Conservation (phyloP, 2,888 invertebrate genomes). For the Ametastegia equiseti region DNA sequence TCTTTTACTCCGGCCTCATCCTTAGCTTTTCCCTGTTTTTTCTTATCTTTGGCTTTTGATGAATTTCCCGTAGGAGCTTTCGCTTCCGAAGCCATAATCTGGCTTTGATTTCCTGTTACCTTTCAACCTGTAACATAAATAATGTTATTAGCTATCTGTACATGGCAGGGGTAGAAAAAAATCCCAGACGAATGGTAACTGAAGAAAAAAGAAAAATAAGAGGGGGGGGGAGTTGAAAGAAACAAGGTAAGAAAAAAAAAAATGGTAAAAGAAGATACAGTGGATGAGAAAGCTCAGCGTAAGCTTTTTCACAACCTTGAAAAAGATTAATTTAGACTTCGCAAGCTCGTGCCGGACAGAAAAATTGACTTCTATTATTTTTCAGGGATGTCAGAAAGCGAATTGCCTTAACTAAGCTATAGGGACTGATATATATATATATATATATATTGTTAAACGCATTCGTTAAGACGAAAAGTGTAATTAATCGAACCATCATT, state of each 20-base stretch:
- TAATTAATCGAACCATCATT: too few species aligned
- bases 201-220: not conserved
- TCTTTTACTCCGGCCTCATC: not conserved
- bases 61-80: not conserved
- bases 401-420: not conserved
- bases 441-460: too few species aligned
- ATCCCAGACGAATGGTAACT: not conserved
- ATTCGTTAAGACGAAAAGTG: too few species aligned
- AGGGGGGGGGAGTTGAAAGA: not conserved
- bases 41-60: not conserved
- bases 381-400: not conserved
- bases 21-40: not conserved
- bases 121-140: not conserved
- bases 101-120: not conserved
- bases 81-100: not conserved
- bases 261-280: not conserved
- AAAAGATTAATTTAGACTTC: slow-evolving; percentile 16
- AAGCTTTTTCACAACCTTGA: not conserved
- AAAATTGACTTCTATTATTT: slow-evolving; percentile 11
- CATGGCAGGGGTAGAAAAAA: not conserved
- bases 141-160: not conserved
- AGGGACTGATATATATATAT: too few species aligned
- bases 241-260: not conserved
- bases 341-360: not conserved
- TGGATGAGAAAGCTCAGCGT: not conserved